phyloP scores from a whole-genome alignment of 2,888 invertebrate genomes.

The Drosophila peninsularis region DNA sequence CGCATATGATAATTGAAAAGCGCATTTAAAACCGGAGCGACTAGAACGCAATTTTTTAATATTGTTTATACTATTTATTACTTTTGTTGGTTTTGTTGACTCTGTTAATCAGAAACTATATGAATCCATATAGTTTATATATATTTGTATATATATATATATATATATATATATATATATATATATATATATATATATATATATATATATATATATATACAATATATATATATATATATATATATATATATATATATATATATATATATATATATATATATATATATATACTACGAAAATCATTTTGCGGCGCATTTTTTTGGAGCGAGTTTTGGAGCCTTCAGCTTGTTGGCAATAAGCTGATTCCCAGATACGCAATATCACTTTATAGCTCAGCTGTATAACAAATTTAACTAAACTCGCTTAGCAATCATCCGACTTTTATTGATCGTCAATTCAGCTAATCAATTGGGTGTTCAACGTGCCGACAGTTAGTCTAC shows the following conservation, averaged over 20 bases:
- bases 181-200: neutral
- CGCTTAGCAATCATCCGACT: slow-evolving; percentile 25
- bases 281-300: slow-evolving; percentile 9
- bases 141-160: no score
- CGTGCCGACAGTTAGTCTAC: neutral
- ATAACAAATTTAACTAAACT: slow-evolving; percentile 19
- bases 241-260: no score
- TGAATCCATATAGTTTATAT: no score
- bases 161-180: no score
- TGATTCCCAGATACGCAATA: slow-evolving; percentile 57
- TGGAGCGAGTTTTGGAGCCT: slow-evolving; percentile 48
- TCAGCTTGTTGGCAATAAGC: slow-evolving; percentile 67
- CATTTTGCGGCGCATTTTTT: slow-evolving; percentile 67
- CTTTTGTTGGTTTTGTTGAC: neutral
- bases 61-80: neutral
- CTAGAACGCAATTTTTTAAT: slow-evolving; percentile 46
- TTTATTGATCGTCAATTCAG: slow-evolving; percentile 17
- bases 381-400: slow-evolving; percentile 32
- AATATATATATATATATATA: neutral
- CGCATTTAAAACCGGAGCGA: slow-evolving; percentile 33
- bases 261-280: neutral
- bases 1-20: slow-evolving; percentile 41
- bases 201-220: neutral
- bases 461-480: slow-evolving; percentile 11
- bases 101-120: slow-evolving; percentile 16